phyloP scores from a whole-genome alignment of 2,888 invertebrate species.

The Busseola fusca region DNA sequence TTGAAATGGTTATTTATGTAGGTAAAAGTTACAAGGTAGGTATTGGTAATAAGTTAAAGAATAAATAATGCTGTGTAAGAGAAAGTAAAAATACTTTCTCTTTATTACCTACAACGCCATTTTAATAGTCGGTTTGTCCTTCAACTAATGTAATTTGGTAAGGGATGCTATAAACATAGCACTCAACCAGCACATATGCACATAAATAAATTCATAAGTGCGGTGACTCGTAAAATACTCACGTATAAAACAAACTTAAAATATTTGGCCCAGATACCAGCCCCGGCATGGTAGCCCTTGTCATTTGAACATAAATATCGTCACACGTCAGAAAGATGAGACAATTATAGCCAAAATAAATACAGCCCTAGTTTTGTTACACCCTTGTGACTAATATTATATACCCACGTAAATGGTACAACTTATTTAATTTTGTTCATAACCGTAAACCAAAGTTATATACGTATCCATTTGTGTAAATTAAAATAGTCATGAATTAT shows the following conservation, averaged over 20 bases:
- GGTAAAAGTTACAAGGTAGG: too few species aligned
- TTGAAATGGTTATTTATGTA: too few species aligned
- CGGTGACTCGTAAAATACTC: constrained; percentile 66
- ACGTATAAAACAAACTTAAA: constrained; percentile 63
- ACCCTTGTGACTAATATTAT: constrained; percentile 49
- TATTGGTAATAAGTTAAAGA: too few species aligned
- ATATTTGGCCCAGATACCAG: constrained; percentile 35
- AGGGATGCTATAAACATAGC: constrained; percentile 43
- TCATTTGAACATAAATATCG: constrained; percentile 64
- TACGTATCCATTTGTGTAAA: constrained; percentile 30
- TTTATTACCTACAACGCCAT: neutral
- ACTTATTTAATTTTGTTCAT: constrained; percentile 46
- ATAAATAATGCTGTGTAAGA: too few species aligned
- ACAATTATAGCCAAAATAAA: constrained; percentile 65
- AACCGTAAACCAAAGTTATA: constrained; percentile 30
- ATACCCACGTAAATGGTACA: constrained; percentile 37
- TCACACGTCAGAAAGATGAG: constrained; percentile 68
- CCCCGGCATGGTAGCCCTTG: constrained; percentile 37
- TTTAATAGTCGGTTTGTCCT: constrained; percentile 13
- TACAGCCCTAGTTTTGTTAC: constrained; percentile 61
- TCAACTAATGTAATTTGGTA: constrained; percentile 37
- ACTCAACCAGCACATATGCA: constrained; percentile 49
- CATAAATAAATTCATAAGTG: constrained; percentile 63
- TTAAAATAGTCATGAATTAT: constrained; percentile 46
- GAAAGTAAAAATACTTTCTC: too few species aligned